Evolutionary conservation across 2,888 invertebrate genomes (phyloP), one percentile per base, ranked within the genome.

Genomic region (Miltochrista miniata): DNA sequence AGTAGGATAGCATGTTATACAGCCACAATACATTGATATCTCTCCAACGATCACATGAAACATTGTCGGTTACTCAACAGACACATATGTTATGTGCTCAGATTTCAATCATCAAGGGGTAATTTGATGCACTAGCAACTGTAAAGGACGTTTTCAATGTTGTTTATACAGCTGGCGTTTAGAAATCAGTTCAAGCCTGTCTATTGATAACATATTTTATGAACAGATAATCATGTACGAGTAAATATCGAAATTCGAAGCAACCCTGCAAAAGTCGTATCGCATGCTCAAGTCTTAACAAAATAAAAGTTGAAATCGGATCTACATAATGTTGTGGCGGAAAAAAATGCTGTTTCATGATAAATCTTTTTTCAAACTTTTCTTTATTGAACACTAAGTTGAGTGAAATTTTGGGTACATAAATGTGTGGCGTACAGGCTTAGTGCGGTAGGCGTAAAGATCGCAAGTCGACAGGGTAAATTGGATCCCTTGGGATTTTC

Each of bases 401-500:
- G 74, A 77, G 75, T 65, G 70, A 79, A 74, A 59, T 74, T 75
- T 76, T 74, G 70, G 74, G 64, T 72, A 71, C 72, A 78, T 78
- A 80, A 79, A 76, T 72, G 74, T 76, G 75, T 79, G 79, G 78
- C 74, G 72, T 68, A 69, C 71, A 64, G 67, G 76, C 74, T 77
- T 76, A 75, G 76, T 66, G 57, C 70, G 72, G 78, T 79, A 76
- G 77, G 74, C 77, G 73, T 74, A 74, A 61, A 76, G 77, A 79
- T 79, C 76, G 77, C 80, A 78, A 82, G 79, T 72, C 80, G 79
- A 70, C 70, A 72, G 74, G 77, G 82, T 79, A 86, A 86, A 87
- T 87, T 87, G 85, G 83, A 83, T 89, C 87, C 81, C 78, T 52
- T 47, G 82, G 84, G 90, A 85, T 83, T 85, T 83, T 74, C 79